phyloP scores from a whole-genome alignment of 2,113 vertebrate species.

The Thunnus maccoyii region DNA sequence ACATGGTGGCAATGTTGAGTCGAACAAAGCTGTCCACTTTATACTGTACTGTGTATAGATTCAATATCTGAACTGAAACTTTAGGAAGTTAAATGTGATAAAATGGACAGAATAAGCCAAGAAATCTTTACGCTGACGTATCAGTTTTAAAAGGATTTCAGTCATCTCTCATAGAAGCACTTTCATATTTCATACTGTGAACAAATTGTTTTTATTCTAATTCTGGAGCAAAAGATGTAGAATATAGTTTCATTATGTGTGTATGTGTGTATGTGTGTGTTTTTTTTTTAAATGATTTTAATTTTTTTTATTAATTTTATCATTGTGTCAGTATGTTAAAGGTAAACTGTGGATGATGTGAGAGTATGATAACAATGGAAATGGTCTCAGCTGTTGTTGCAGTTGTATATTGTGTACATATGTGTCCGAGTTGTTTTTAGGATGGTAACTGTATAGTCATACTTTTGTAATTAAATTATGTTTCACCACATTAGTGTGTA shows the following conservation, averaged over 20 bases:
- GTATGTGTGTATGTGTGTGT: background rate
- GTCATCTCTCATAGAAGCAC: slow-evolving; percentile 54
- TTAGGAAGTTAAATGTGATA: background rate
- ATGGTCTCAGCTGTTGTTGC: background rate
- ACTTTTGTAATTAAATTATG: slow-evolving; percentile 69
- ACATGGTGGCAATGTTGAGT: background rate
- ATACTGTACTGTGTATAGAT: background rate
- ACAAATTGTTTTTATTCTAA: slow-evolving; percentile 27
- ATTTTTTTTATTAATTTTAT: slow-evolving; percentile 10
- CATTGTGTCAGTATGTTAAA: slow-evolving; percentile 23
- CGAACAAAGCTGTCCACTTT: slow-evolving; percentile 5
- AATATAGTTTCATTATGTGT: background rate
- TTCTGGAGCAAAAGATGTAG: background rate
- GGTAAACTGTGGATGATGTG: slow-evolving; percentile 11
- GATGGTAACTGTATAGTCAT: slow-evolving; percentile 8
- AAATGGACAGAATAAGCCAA: background rate
- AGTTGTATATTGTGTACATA: too few species aligned
- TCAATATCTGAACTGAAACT: background rate
- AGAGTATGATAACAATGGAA: slow-evolving; percentile 15
- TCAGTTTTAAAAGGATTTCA: slow-evolving; percentile 12
- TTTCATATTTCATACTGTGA: slow-evolving; percentile 71
- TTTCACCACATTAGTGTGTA: slow-evolving; percentile 45
- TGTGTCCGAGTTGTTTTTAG: background rate
- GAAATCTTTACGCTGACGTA: background rate
- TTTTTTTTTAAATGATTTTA: slow-evolving; percentile 18